Evolutionary conservation across 2,113 vertebrate genomes (phyloP), one percentile per base, ranked within the genome.

Genomic region (Campylorhamphus procurvoides): DNA sequence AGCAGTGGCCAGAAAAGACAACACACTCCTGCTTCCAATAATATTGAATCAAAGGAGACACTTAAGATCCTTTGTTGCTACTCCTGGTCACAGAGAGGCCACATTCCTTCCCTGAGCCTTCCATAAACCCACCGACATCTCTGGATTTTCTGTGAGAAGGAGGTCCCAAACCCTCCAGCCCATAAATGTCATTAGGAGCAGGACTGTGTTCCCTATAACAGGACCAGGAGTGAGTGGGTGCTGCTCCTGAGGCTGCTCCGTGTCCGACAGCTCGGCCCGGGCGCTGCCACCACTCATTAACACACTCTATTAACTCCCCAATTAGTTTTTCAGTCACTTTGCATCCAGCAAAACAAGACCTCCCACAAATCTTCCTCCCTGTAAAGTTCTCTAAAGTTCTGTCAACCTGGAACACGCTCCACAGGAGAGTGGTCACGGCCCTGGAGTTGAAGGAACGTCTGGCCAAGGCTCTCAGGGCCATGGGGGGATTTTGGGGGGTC

Each of bases 41-140:
- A 93, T 37, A 89, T 7, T 33, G 77, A 89, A 64, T 78, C 78
- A 58, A 85, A 76, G 69, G 58, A 14, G 40, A 82, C 81, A 60
- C 71, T 85, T 53, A 15, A 85, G 84, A 73, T 31, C 66, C 91
- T 89, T 75, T 79, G 87, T 73, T 87, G 93, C 89, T 84, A 46
- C 90, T 47, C 11, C 2, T 84, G 91, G 89, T 92, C 87, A 69
- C 69, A 23, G 24, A 56, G 73, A 94, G 80, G 81, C 89, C 91
- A 79, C 91, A 67, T 69, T 94, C 80, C 60, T 60, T 53, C 89
- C 93, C 82, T 31, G 53, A 87, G 69, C 87, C 94, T 56, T 42
- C 42, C 8, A 33, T 22, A 94, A 87, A 89, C 52, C 66, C 87
- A 11, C 40, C 1, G 1, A 40, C 47, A 49, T 67, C 37, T 31